These are phyloP conservation scores for Synergus laeviventris DNA, from an alignment of 2,888 invertebrate genomes.

Conservation along the genomic window DNA sequence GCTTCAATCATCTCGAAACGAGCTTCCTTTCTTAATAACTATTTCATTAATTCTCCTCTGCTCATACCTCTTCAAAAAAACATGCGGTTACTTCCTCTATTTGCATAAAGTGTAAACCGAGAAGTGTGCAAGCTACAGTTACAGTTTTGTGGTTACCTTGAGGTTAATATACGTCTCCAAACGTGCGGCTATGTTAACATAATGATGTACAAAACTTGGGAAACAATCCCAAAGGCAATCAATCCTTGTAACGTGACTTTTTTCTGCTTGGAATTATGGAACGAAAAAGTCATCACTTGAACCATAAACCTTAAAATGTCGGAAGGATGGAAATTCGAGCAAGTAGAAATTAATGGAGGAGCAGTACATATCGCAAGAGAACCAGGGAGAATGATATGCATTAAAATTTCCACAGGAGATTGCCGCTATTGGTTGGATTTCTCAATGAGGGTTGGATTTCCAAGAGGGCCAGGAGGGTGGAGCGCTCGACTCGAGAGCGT, in stretches of 20 bases:
- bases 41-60: not conserved
- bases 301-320: not conserved
- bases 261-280: not conserved
- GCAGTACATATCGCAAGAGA: not conserved
- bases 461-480: slow-evolving; percentile 62
- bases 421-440: slow-evolving; percentile 49
- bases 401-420: slow-evolving; percentile 51
- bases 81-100: not conserved
- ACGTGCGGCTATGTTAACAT: not conserved
- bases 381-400: slow-evolving; percentile 45
- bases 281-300: not conserved
- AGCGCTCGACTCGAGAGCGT: slow-evolving; percentile 66
- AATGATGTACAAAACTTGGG: not conserved
- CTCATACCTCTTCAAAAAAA: not conserved
- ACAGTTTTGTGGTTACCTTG: not conserved
- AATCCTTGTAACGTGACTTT: not conserved
- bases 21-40: not conserved
- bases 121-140: slow-evolving; percentile 1
- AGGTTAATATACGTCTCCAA: not conserved
- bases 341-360: slow-evolving; percentile 39
- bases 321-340: slow-evolving; percentile 24
- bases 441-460: slow-evolving; percentile 50
- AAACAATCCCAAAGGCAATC: not conserved
- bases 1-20: not conserved
- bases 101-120: slow-evolving; percentile 4